Percentiles rank a stretch among this genome's conserved stretches.
Evolutionary conservation across 2,113 vertebrate species (phyloP).

Genomic region (Rhynchomys soricoides): DNA sequence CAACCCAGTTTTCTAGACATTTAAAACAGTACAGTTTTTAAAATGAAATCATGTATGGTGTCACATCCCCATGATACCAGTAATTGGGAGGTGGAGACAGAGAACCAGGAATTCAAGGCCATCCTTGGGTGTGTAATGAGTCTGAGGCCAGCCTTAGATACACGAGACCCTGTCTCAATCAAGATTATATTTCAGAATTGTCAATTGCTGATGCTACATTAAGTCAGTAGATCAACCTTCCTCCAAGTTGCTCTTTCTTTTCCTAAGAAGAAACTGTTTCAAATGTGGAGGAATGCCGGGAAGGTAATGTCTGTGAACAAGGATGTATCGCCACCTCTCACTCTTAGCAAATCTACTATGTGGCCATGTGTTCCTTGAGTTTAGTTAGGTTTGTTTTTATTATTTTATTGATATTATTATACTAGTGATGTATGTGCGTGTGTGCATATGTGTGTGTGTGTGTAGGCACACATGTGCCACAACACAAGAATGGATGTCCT

Average conservation of each 20-base stretch:
- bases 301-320: neutral
- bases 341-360: too few relatives aligned
- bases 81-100: neutral
- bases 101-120: neutral
- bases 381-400: neutral
- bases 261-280: conserved; percentile 13
- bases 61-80: neutral
- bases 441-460: neutral
- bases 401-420: neutral
- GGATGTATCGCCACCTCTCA: neutral
- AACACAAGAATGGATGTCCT: neutral
- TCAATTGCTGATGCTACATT: neutral
- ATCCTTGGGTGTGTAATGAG: neutral
- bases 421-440: neutral
- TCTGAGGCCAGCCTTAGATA: neutral
- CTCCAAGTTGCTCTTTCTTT: neutral
- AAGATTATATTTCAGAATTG: neutral
- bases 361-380: neutral
- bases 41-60: neutral
- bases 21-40: neutral
- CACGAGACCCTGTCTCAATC: neutral
- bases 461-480: neutral
- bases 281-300: neutral
- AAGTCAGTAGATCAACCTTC: neutral
- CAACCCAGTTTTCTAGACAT: neutral